Conservation (phyloP, 2,113 vertebrate species). For the Lucifuga dentata region DNA sequence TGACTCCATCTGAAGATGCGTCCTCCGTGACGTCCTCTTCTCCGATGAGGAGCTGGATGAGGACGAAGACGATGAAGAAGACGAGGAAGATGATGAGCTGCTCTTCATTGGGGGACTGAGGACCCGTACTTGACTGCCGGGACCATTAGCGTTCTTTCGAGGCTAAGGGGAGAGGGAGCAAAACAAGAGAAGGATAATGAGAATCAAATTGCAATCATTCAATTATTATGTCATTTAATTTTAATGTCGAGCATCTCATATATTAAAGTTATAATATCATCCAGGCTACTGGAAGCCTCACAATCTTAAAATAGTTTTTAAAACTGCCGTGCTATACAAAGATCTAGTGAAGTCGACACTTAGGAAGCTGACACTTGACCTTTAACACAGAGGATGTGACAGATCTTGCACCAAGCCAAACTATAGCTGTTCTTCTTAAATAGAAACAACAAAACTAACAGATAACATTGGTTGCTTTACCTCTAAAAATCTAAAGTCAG, state of each 20-base stretch:
- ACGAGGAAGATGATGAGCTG: slow-evolving; percentile 83
- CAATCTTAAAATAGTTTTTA: not conserved
- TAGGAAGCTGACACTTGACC: slow-evolving; percentile 1
- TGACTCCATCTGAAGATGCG: slow-evolving; percentile 86
- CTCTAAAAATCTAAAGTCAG: not conserved
- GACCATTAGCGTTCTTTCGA: slow-evolving; percentile 95
- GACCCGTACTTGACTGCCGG: slow-evolving; percentile 87
- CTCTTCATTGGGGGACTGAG: slow-evolving; percentile 94
- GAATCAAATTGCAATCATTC: not conserved
- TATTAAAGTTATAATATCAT: slow-evolving; percentile 3
- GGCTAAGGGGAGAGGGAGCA: slow-evolving; percentile 82
- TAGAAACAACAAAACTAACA: no score
- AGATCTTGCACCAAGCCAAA: not conserved
- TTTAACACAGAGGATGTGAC: slow-evolving; percentile 15
- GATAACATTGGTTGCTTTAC: not conserved
- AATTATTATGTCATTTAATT: not conserved
- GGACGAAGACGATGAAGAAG: slow-evolving; percentile 81
- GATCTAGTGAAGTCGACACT: not conserved
- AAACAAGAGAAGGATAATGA: not conserved
- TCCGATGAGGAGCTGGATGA: slow-evolving; percentile 83
- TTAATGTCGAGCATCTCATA: not conserved
- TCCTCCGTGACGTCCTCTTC: slow-evolving; percentile 88
- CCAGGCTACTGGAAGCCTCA: not conserved
- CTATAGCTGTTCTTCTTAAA: not conserved
- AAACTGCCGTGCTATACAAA: not conserved